These are phyloP conservation scores for Esox masquinongy DNA, from an alignment of 2,797 vertebrate genomes.

Conservation along the genomic window DNA sequence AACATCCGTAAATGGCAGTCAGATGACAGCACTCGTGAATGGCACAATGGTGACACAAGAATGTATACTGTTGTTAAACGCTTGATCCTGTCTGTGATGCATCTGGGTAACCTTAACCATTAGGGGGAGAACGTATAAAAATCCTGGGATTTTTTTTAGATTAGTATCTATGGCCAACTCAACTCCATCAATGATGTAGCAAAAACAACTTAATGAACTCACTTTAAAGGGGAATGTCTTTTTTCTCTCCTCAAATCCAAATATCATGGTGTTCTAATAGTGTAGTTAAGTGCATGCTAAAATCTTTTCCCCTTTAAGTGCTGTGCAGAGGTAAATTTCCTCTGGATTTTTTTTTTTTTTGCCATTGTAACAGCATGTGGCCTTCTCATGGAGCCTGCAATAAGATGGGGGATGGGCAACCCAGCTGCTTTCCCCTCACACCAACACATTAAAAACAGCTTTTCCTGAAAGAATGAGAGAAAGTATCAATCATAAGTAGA, in stretches of 20 bases:
- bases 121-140: background rate
- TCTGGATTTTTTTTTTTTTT: background rate
- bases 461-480: conserved; percentile 44
- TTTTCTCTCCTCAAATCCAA: background rate
- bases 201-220: background rate
- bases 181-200: background rate
- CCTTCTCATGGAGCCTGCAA: background rate
- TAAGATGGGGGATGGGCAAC: conserved; percentile 41
- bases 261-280: background rate
- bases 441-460: conserved; percentile 46
- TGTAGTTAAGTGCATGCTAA: background rate
- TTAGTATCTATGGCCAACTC: background rate
- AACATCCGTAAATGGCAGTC: background rate
- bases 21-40: background rate
- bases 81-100: background rate
- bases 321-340: conserved; percentile 31
- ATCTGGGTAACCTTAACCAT: background rate
- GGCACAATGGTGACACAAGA: background rate
- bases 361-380: background rate
- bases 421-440: conserved; percentile 46
- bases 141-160: too few species aligned
- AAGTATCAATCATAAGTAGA: conserved; percentile 40
- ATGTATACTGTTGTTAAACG: background rate
- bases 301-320: conserved; percentile 40
- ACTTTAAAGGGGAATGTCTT: background rate